These are phyloP conservation scores for Peromyscus aztecus DNA, from an alignment of 2,797 vertebrate species.

Conservation along the genomic window DNA sequence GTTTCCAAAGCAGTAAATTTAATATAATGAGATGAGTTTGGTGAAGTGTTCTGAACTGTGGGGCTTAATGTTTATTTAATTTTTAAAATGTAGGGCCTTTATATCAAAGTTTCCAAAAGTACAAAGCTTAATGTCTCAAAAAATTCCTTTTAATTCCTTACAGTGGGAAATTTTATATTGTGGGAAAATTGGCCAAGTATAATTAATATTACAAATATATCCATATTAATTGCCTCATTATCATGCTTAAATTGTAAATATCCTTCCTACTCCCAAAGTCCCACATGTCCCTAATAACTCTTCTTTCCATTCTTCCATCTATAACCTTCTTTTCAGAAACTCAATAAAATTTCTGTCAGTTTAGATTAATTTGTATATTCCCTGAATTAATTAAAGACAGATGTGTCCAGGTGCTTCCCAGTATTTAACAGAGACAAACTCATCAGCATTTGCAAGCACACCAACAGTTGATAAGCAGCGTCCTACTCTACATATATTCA, in stretches of 20 bases:
- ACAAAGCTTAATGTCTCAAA: background rate
- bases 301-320: accelerated
- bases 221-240: background rate
- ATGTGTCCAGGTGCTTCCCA: background rate
- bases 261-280: background rate
- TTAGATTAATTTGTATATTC: too few species aligned
- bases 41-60: background rate
- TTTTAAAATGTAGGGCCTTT: background rate
- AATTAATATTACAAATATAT: background rate
- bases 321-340: background rate
- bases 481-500: background rate
- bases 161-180: background rate
- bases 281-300: background rate
- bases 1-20: background rate
- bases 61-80: background rate
- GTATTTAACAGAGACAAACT: background rate
- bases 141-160: background rate
- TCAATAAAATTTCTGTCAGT: background rate
- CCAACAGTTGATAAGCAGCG: background rate
- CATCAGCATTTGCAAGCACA: background rate
- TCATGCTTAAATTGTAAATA: background rate
- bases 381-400: background rate
- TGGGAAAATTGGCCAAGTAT: background rate
- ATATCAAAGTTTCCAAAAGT: background rate
- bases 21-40: background rate